Conservation (phyloP, 2,888 invertebrate genomes). For the Drosophila demipolita region DNA sequence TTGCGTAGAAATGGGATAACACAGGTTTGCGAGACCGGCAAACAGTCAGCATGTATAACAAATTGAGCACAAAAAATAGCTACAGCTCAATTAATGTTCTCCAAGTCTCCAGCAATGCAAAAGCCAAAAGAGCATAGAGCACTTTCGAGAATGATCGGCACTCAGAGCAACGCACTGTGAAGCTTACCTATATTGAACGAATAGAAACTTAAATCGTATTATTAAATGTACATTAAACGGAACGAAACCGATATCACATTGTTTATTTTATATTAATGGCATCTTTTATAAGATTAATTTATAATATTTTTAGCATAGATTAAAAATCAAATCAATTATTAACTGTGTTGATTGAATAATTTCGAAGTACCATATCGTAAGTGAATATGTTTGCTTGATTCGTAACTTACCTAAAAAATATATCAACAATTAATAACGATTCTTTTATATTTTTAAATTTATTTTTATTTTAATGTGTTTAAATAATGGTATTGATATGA, state of each 20-base stretch:
- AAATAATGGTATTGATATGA: not conserved
- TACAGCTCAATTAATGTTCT: not conserved
- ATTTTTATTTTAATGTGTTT: constrained; percentile 44
- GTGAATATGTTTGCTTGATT: not conserved
- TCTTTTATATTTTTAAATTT: constrained; percentile 78
- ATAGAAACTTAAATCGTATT: not conserved
- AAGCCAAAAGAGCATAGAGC: constrained; percentile 4
- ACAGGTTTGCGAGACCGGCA: constrained; percentile 8
- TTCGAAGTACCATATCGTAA: not conserved
- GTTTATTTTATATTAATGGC: no score
- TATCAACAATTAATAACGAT: constrained; percentile 5
- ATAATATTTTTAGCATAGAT: not conserved
- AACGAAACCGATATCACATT: not conserved
- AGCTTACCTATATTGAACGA: not conserved
- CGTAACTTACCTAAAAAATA: not conserved
- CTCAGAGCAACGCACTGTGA: constrained; percentile 5
- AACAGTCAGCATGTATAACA: constrained; percentile 1
- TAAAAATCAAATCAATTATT: not conserved
- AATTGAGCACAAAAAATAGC: constrained; percentile 31
- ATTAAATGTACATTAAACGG: not conserved
- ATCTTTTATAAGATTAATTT: no score
- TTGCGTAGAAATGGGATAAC: no score
- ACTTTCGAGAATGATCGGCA: not conserved
- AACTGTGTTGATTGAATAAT: not conserved
- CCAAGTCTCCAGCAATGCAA: not conserved